Percentiles rank a stretch among this genome's conserved stretches.
phyloP scores from a whole-genome alignment of 1,140 invertebrate species.

The Thaumetopoea pityocampa region DNA sequence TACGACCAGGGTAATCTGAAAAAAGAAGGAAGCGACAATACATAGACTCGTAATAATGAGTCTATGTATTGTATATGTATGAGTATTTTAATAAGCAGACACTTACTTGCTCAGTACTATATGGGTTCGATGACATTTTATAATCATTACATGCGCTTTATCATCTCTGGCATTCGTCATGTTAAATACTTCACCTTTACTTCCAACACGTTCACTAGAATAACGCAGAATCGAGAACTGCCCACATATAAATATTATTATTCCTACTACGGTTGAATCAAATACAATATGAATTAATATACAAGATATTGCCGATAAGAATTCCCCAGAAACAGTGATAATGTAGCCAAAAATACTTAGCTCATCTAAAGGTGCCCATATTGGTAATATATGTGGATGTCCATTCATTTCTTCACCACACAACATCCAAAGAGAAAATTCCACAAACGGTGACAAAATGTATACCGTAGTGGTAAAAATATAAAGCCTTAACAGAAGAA shows the following conservation, averaged over 20 bases:
- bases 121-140: conserved; percentile 37
- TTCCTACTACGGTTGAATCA: conserved; percentile 39
- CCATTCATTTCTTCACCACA: conserved; percentile 9
- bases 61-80: too few relatives aligned
- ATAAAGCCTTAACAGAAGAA: conserved; percentile 34
- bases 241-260: conserved; percentile 56
- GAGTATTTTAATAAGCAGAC: too few relatives aligned
- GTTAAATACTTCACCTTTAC: conserved; percentile 25
- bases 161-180: conserved; percentile 31
- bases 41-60: too few relatives aligned
- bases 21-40: too few relatives aligned
- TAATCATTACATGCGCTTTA: conserved; percentile 40
- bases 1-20: too few relatives aligned
- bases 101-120: conserved; percentile 38
- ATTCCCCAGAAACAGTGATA: conserved; percentile 31
- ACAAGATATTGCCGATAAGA: conserved; percentile 37
- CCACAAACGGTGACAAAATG: conserved; percentile 44
- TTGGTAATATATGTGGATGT: conserved; percentile 44
- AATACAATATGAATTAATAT: conserved; percentile 44
- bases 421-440: conserved; percentile 25
- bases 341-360: conserved; percentile 30
- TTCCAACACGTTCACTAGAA: conserved; percentile 40
- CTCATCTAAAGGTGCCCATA: conserved; percentile 37
- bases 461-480: conserved; percentile 36
- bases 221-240: conserved; percentile 41